Percentiles rank a stretch among this genome's conserved stretches.
phyloP scores from a whole-genome alignment of 2,113 vertebrate genomes.

The Austrofundulus limnaeus region DNA sequence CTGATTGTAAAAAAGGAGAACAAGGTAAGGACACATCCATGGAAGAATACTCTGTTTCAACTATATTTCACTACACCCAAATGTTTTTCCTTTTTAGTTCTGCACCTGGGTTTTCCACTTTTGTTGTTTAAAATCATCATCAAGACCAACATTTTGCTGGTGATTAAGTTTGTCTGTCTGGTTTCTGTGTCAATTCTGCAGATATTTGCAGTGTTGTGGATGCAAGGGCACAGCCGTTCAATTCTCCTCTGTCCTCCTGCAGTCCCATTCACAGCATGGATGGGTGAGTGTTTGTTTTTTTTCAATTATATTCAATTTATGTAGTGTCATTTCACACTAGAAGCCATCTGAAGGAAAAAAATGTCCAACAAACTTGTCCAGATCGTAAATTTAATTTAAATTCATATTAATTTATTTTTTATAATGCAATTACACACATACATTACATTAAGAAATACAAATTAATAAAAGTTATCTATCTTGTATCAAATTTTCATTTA shows the following conservation, averaged over 20 bases:
- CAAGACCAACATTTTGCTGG: background rate
- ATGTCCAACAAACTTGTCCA: too few relatives aligned
- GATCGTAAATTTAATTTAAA: too few relatives aligned
- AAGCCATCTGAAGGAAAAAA: too few relatives aligned
- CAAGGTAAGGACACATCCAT: constrained; percentile 80
- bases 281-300: constrained; percentile 76
- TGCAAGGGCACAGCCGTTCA: constrained; percentile 74
- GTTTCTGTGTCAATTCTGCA: constrained; percentile 20
- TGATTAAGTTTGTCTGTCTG: constrained; percentile 1
- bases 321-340: background rate
- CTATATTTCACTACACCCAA: too few relatives aligned
- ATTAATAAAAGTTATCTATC: too few relatives aligned
- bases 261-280: constrained; percentile 85
- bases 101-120: constrained; percentile 5
- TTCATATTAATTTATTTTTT: too few relatives aligned
- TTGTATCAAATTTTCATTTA: too few relatives aligned
- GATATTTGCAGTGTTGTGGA: constrained; percentile 53
- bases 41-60: background rate
- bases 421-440: too few relatives aligned
- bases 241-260: constrained; percentile 81
- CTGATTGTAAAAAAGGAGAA: constrained; percentile 75
- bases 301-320: background rate
- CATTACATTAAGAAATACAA: too few relatives aligned
- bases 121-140: background rate
- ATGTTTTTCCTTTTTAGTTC: background rate